Evolutionary conservation across 2,888 invertebrate species (phyloP).

Genomic region (Oasisia sp.): DNA sequence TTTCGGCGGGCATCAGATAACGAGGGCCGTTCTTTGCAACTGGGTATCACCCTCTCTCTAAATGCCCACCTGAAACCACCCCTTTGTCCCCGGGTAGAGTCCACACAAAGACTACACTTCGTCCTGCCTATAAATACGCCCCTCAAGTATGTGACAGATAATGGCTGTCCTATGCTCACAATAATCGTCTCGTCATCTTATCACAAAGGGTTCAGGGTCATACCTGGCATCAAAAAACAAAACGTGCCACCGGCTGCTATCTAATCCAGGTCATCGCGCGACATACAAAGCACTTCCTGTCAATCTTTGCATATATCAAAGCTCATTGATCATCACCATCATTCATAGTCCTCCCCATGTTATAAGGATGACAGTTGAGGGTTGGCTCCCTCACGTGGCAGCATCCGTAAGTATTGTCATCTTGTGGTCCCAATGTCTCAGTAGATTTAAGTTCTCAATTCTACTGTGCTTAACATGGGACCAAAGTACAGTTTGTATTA

Average conservation of each 20-base stretch:
- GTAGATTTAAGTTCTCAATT: neutral
- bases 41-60: neutral
- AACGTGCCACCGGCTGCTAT: neutral
- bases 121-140: neutral
- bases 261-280: neutral
- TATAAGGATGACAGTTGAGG: neutral
- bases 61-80: neutral
- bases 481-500: neutral
- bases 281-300: constrained; percentile 10
- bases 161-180: neutral
- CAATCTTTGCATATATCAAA: neutral
- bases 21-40: neutral
- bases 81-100: neutral
- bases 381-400: neutral
- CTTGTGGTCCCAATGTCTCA: neutral
- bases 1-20: neutral
- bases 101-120: neutral
- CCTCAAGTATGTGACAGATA: neutral
- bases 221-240: neutral
- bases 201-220: neutral
- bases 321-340: neutral
- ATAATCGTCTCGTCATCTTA: neutral
- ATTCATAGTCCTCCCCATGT: no score
- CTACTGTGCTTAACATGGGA: neutral
- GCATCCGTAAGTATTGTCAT: neutral